Evolutionary conservation across 2,113 vertebrate genomes (phyloP), one percentile per base, ranked within the genome.

Genomic region (Chaenocephalus aceratus): DNA sequence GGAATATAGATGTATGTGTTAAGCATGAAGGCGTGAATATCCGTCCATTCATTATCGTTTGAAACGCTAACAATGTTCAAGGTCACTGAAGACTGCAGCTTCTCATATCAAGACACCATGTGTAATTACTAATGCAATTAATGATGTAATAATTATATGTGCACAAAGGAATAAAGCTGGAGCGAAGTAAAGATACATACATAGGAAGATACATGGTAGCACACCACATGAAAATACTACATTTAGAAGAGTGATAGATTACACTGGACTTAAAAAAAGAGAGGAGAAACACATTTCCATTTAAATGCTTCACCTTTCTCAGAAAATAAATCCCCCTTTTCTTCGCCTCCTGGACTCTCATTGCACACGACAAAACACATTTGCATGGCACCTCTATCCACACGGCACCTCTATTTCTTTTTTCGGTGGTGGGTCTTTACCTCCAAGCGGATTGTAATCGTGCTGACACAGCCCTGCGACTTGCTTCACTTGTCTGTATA

Each of bases 401-500:
- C 54, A 18, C 41, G 2, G 9, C 64, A 53, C 68, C 79, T 81
- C 41, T 14, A 26, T 66, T 79, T 67, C 65, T 23, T 21, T 79
- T 71, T 77, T 51, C 48, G 26, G 66, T 67, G 78, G 56, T 0
- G 4, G n/a, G 11, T 65, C 65, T 72, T 34, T 75, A 73, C 75
- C 60, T 89, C 63, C 21, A 4, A 83, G 84, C 49, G 18, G 10
- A 74, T 41, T 72, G 23, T 74, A 72, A 79, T 85, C 69, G 8
- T 80, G 84, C 91, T 89, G 86, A 90, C 84, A 63, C 82, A 87
- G 82, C 84, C 73, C 67, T 61, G 60, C 26, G 84, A 83, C 83
- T 73, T 86, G 91, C 90, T 93, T 85, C 89, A 88, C 84, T 91
- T 88, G 89, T 88, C 90, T 85, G 86, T 72, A 82, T 91, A 93